These are phyloP conservation scores for Drosophila obscura DNA, from an alignment of 1,140 invertebrate species.

Conservation along the genomic window DNA sequence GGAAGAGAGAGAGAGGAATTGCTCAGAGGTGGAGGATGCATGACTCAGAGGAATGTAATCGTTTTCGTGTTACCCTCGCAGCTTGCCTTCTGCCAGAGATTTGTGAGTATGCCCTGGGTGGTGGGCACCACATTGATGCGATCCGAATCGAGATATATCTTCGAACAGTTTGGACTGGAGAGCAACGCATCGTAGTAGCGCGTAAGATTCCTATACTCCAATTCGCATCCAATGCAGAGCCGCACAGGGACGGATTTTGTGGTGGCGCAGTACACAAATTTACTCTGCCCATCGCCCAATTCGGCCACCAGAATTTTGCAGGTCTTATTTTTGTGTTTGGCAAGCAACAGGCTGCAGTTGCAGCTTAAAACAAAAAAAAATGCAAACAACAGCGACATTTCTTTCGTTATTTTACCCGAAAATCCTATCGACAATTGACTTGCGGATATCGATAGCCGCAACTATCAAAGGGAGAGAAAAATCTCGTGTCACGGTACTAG, in stretches of 20 bases:
- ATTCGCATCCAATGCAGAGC: slow-evolving; percentile 48
- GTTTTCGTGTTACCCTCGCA: slow-evolving; percentile 54
- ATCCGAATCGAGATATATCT: slow-evolving; percentile 61
- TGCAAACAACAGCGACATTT: slow-evolving; percentile 13
- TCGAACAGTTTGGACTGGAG: slow-evolving; percentile 49
- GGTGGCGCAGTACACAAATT: slow-evolving; percentile 67
- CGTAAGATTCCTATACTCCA: slow-evolving; percentile 5
- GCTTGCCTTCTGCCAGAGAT: slow-evolving; percentile 65
- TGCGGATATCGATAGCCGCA: too few relatives aligned
- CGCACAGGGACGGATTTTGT: slow-evolving; percentile 57
- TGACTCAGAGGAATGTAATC: background rate
- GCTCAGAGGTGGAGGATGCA: background rate
- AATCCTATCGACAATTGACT: too few relatives aligned
- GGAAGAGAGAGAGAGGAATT: background rate
- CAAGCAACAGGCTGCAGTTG: slow-evolving; percentile 1
- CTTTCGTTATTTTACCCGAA: background rate
- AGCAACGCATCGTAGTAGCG: slow-evolving; percentile 16
- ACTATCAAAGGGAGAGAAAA: too few relatives aligned
- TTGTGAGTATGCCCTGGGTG: slow-evolving; percentile 53
- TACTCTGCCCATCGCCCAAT: slow-evolving; percentile 49
- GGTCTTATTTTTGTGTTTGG: background rate
- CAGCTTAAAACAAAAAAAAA: slow-evolving; percentile 5
- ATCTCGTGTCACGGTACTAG: too few relatives aligned
- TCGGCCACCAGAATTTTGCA: slow-evolving; percentile 25
- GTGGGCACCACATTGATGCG: slow-evolving; percentile 68